Conservation (phyloP, 1,140 invertebrate species). For the Eciton burchellii region DNA sequence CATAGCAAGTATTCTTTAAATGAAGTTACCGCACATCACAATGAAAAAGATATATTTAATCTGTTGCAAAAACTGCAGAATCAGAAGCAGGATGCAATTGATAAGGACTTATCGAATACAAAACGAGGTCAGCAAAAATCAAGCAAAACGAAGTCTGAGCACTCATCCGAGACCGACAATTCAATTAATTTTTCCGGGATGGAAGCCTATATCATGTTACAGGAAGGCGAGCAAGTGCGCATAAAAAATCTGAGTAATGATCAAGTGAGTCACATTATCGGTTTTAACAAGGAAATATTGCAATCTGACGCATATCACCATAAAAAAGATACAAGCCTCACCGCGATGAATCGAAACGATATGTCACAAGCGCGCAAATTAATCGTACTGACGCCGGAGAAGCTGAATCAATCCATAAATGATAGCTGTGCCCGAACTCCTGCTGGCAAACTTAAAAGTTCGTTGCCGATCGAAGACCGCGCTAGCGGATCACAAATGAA, state of each 20-base stretch:
- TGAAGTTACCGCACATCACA: no score
- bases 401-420: not conserved
- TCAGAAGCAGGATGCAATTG: not conserved
- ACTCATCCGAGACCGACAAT: not conserved
- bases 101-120: not conserved
- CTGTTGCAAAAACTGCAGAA: not conserved
- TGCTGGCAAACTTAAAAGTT: not conserved
- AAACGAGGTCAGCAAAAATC: not conserved
- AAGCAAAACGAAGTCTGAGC: not conserved
- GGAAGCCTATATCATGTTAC: constrained; percentile 1
- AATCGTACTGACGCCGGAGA: not conserved
- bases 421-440: constrained; percentile 6
- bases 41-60: not conserved
- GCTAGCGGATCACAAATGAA: not conserved
- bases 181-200: not conserved
- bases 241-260: not conserved
- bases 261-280: constrained; percentile 52
- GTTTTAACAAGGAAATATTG: not conserved
- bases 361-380: not conserved
- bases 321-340: not conserved
- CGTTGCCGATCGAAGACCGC: not conserved
- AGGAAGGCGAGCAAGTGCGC: not conserved
- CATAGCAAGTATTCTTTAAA: not conserved
- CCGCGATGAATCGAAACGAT: not conserved
- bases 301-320: not conserved